These are phyloP conservation scores for Falco rusticolus DNA, from an alignment of 2,797 vertebrate species.

Conservation along the genomic window DNA sequence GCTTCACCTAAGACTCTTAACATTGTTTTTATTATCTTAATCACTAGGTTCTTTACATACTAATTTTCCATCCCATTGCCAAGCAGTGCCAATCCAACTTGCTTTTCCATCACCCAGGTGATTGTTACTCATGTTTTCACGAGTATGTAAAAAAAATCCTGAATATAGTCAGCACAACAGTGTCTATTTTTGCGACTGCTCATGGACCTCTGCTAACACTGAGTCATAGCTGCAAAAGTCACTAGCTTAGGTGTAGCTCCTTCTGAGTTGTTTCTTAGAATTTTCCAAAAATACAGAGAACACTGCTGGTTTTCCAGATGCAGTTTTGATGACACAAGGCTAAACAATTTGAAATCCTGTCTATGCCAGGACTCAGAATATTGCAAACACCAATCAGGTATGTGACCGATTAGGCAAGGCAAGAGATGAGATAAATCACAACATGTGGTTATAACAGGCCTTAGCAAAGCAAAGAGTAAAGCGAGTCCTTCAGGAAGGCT, in stretches of 20 bases:
- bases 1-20: conserved; percentile 49
- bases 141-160: not conserved
- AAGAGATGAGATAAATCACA: conserved; percentile 60
- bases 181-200: not conserved
- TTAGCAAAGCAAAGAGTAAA: conserved; percentile 50
- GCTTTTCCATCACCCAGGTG: conserved; percentile 52
- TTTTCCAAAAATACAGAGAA: not conserved
- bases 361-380: conserved; percentile 27
- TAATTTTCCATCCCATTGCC: conserved; percentile 62
- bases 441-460: conserved; percentile 49
- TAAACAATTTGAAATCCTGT: conserved; percentile 41
- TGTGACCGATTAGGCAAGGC: conserved; percentile 48
- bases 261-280: not conserved
- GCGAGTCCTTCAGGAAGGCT: conserved; percentile 24
- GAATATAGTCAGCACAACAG: not conserved
- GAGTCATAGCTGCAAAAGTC: conserved; percentile 1
- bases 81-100: conserved; percentile 26
- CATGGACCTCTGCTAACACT: not conserved
- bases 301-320: not conserved
- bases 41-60: conserved; percentile 62
- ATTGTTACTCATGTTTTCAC: conserved; percentile 64
- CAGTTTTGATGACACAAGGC: conserved; percentile 39
- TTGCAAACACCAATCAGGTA: conserved; percentile 7
- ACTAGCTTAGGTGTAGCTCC: not conserved
- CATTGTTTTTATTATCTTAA: conserved; percentile 71